These are phyloP conservation scores for Podabrus alpinus DNA, from an alignment of 2,888 invertebrate species.

Conservation along the genomic window DNA sequence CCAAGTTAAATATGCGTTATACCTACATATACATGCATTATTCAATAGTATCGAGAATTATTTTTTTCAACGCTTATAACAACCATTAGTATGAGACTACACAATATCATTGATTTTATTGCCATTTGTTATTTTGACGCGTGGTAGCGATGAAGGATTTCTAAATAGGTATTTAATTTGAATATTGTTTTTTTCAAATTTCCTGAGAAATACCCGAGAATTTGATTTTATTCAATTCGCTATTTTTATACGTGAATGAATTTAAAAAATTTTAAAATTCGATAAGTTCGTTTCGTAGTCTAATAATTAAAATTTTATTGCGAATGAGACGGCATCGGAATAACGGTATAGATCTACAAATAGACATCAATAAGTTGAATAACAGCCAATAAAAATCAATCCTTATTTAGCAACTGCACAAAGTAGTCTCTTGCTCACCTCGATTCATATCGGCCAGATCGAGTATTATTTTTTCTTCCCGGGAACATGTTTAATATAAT, in stretches of 20 bases:
- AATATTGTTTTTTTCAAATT: background rate
- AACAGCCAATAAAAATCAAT: slow-evolving; percentile 11
- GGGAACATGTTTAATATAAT: background rate
- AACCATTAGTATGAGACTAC: background rate
- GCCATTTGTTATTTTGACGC: background rate
- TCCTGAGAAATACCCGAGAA: background rate
- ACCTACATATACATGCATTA: background rate
- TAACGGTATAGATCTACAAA: slow-evolving; percentile 21
- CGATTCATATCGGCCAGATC: background rate
- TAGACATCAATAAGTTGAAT: slow-evolving; percentile 24
- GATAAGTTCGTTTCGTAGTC: background rate
- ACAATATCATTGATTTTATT: background rate
- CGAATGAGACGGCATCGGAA: background rate
- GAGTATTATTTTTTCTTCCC: background rate
- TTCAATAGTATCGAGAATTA: background rate
- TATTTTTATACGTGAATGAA: background rate
- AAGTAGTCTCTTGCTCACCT: background rate
- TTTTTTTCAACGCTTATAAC: background rate
- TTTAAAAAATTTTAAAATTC: background rate
- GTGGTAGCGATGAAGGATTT: background rate
- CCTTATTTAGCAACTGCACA: slow-evolving; percentile 32
- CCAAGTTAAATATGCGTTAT: background rate
- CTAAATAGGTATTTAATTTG: background rate
- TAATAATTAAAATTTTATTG: background rate
- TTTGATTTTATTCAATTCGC: background rate